Percentiles rank a stretch among this genome's conserved stretches.
Evolutionary conservation across 2,797 vertebrate genomes (phyloP).

Genomic region (Podarcis siculus): DNA sequence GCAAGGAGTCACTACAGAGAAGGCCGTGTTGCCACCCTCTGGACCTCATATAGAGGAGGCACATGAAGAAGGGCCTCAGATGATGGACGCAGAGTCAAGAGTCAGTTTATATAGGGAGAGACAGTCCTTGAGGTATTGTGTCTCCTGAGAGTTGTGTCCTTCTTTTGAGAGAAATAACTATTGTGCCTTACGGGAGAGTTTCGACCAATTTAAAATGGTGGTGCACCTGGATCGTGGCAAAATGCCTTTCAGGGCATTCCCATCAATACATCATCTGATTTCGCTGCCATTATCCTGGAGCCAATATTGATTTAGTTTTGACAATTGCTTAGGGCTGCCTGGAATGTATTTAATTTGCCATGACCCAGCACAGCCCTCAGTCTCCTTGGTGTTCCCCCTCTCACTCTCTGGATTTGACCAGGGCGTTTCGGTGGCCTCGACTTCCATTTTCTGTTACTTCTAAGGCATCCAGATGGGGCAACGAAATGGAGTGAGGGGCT

Average conservation of each 20-base stretch:
- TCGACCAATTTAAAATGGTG: conserved; percentile 43
- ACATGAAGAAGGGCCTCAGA: no score
- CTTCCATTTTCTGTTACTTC: conserved; percentile 65
- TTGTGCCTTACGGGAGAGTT: not conserved
- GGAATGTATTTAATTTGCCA: conserved; percentile 38
- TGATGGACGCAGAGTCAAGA: no score
- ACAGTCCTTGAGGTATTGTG: no score
- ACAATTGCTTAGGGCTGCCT: conserved; percentile 40
- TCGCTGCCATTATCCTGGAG: conserved; percentile 29
- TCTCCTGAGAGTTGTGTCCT: no score
- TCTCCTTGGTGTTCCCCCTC: conserved; percentile 49
- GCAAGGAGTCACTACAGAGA: no score
- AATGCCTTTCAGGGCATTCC: conserved; percentile 1
- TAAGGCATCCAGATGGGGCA: conserved; percentile 76
- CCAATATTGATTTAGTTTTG: conserved; percentile 34
- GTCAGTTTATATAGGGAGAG: no score
- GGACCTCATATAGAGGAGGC: no score
- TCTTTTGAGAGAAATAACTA: no score
- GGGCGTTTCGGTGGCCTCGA: conserved; percentile 66
- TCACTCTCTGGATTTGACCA: conserved; percentile 55
- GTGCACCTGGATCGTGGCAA: conserved; percentile 15
- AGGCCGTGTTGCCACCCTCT: no score
- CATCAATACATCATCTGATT: not conserved
- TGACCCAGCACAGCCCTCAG: conserved; percentile 27
- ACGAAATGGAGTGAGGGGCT: conserved; percentile 69